Conservation (phyloP, 2,113 vertebrate species). For the Psittacula cyanocephala region DNA sequence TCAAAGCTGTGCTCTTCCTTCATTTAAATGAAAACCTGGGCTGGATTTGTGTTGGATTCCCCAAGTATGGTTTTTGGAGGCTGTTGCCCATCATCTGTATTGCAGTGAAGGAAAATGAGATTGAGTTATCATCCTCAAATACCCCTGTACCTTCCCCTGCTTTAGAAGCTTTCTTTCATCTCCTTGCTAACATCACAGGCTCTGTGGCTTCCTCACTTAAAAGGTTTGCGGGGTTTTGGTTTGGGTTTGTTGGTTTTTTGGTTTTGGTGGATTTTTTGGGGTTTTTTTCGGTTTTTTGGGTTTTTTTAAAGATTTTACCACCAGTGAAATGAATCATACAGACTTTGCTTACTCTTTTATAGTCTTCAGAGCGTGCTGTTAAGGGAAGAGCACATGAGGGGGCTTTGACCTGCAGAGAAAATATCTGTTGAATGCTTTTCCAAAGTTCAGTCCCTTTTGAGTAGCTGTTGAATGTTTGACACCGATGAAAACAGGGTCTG, state of each 20-base stretch:
- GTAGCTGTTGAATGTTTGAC: not conserved
- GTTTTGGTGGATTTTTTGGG: not conserved
- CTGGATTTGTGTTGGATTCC: not conserved
- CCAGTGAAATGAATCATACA: not conserved
- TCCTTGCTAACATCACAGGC: accelerated
- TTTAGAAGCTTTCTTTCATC: constrained; percentile 4
- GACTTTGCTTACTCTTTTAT: not conserved
- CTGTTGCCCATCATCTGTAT: not conserved
- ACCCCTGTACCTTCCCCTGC: not conserved
- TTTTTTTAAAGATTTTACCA: not conserved
- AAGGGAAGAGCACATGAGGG: not conserved
- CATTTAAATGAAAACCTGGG: not conserved
- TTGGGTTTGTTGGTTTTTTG: not conserved
- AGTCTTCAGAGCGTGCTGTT: not conserved
- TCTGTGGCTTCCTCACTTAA: not conserved
- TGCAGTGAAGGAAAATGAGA: not conserved
- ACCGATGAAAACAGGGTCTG: not conserved
- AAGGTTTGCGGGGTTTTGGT: not conserved
- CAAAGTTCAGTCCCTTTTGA: not conserved
- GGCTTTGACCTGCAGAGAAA: not conserved
- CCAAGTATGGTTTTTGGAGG: not conserved
- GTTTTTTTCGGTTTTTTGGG: not conserved
- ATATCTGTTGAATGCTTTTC: not conserved
- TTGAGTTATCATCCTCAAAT: constrained; percentile 9
- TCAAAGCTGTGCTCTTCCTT: not conserved